Evolutionary conservation across 2,113 vertebrate species (phyloP), one percentile per base, ranked within the genome.

Genomic region (Taurulus bubalis): DNA sequence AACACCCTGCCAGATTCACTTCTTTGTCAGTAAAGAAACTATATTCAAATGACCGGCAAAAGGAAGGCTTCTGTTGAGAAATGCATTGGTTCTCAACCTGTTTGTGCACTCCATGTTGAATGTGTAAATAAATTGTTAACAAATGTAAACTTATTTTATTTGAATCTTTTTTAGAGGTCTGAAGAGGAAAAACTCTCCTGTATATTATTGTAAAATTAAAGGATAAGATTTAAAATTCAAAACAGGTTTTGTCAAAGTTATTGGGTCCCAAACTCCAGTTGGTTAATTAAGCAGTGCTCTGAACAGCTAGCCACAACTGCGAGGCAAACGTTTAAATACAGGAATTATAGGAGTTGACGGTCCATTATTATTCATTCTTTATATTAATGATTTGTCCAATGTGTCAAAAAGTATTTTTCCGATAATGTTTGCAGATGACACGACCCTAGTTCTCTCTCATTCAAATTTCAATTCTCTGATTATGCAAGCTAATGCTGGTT

Each of bases 11-110:
- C 11, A 49, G 18, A 32, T 67, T 45, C 15, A 47, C 63, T 26
- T 2, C 40, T 12, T 14, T 26, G n/a, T 11, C 38, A 15, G 51
- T 26, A 9, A 71, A 10, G 18, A 96, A n/a, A 15, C 24, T 24
- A 1, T 36, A 26, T 45, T 28, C 4, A 22, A 68, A 45, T 5
- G 6, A 40, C 10, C n/a, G 32, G 34, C 9, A 36, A 36, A 62
- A 62, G 8, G 18, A 36, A 22, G 6, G 63, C 14, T 1, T 15
- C n/a, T 28, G 10, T 51, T 51, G 10, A 51, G 28, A 15, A 49
- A n/a, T 30, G 16, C 18, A 49, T 16, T 65, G 38, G 11, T 45
- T n/a, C n/a, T n/a, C n/a, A n/a, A n/a, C n/a, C n/a, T n/a, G n/a
- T n/a, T n/a, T n/a, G n/a, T n/a, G n/a, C n/a, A n/a, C n/a, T n/a